These are phyloP conservation scores for Diorhabda carinulata DNA, from an alignment of 1,140 invertebrate species.

Conservation along the genomic window DNA sequence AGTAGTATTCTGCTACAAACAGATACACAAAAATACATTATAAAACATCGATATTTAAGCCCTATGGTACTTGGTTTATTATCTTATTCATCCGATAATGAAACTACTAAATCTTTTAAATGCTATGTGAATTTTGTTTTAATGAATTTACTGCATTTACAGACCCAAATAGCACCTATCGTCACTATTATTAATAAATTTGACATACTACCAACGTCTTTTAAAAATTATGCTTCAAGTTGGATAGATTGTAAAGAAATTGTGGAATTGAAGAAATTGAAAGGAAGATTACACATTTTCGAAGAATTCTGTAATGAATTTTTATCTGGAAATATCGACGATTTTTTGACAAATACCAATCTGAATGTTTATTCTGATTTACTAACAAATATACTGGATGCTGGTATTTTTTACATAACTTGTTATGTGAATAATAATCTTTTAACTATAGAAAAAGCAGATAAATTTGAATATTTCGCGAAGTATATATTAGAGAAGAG, in stretches of 20 bases:
- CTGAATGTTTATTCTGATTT: conserved; percentile 24
- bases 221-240: conserved; percentile 21
- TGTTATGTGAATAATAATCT: conserved; percentile 21
- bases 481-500: conserved; percentile 17
- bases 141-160: conserved; percentile 37
- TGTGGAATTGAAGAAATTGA: conserved; percentile 21
- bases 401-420: conserved; percentile 33
- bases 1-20: conserved; percentile 23
- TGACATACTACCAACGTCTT: conserved; percentile 16
- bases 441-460: neutral
- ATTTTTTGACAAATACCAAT: conserved; percentile 11
- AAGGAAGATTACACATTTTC: conserved; percentile 27
- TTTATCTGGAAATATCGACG: conserved; percentile 19
- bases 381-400: conserved; percentile 32
- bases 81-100: conserved; percentile 24
- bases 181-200: conserved; percentile 17
- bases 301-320: conserved; percentile 25
- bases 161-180: conserved; percentile 25
- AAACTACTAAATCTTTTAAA: conserved; percentile 28
- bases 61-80: conserved; percentile 32
- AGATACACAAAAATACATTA: neutral
- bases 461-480: conserved; percentile 12
- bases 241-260: conserved; percentile 19
- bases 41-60: conserved; percentile 30
- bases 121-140: conserved; percentile 36